A percentile compares a stretch with the other conserved stretches of the same genome.
Conservation (phyloP, 2,888 invertebrate genomes). For the Scrobipalpa costella region DNA sequence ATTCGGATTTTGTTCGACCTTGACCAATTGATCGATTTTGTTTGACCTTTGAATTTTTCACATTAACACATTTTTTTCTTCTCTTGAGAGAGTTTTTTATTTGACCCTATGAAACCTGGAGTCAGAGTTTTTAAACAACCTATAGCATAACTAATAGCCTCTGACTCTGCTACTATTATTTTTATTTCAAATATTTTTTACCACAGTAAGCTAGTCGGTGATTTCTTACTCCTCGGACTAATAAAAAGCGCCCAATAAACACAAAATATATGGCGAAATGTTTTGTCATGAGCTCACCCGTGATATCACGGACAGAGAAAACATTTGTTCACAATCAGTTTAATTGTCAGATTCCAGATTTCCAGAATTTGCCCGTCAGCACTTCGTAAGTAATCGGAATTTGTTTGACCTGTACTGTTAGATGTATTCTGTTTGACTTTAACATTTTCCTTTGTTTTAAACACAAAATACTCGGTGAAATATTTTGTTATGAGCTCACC, state of each 20-base stretch:
- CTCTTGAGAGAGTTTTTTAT: too few species aligned
- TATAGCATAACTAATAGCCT: too few species aligned
- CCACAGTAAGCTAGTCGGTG: conserved; percentile 8
- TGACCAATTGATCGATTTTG: too few species aligned
- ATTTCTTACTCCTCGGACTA: not conserved
- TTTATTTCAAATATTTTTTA: too few species aligned
- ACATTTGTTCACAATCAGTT: not conserved
- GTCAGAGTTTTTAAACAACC: too few species aligned
- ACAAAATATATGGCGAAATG: conserved; percentile 4
- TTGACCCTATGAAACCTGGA: too few species aligned
- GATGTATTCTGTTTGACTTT: not conserved
- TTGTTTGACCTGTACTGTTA: not conserved
- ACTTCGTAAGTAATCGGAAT: not conserved
- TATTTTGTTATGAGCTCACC: conserved; percentile 8
- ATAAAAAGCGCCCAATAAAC: not conserved
- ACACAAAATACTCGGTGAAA: conserved; percentile 10
- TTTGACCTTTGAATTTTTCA: too few species aligned
- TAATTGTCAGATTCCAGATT: too few species aligned
- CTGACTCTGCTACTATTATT: too few species aligned
- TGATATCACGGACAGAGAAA: not conserved
- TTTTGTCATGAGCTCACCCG: conserved; percentile 8
- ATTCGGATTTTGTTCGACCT: too few species aligned
- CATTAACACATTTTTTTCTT: too few species aligned
- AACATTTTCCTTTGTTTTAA: not conserved
- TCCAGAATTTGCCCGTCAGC: too few species aligned